Conservation (phyloP, 2,888 invertebrate genomes). For the Spicauda simplicius region DNA sequence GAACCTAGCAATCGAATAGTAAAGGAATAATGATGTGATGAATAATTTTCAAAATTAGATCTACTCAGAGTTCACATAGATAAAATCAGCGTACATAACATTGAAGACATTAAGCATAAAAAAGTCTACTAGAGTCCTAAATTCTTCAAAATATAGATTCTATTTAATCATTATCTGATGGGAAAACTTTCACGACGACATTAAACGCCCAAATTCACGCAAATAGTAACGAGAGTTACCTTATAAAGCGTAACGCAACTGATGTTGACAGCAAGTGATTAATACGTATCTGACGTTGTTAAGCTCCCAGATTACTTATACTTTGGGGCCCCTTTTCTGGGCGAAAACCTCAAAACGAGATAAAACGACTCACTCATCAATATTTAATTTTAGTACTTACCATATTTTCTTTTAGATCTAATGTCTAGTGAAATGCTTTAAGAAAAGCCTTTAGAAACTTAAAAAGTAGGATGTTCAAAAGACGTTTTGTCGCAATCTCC, state of each 20-base stretch:
- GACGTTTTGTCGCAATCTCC: too few relatives aligned
- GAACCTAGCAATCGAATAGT: too few relatives aligned
- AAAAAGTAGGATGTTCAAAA: too few relatives aligned
- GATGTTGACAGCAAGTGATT: conserved; percentile 47
- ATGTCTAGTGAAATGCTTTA: not conserved
- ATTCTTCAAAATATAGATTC: too few relatives aligned
- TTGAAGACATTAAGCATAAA: too few relatives aligned
- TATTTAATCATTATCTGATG: too few relatives aligned
- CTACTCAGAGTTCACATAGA: too few relatives aligned
- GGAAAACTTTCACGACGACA: not conserved
- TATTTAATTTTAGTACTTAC: conserved; percentile 19
- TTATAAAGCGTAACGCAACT: conserved; percentile 37
- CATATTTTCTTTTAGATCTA: not conserved
- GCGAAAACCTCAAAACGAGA: conserved; percentile 35
- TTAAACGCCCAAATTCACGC: conserved; percentile 13
- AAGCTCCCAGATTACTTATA: conserved; percentile 37
- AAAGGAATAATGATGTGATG: too few relatives aligned
- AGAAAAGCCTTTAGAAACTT: too few relatives aligned
- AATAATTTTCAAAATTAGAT: too few relatives aligned
- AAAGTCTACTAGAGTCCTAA: too few relatives aligned
- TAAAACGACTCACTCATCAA: conserved; percentile 27
- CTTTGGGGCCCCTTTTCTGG: conserved; percentile 21
- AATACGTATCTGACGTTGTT: conserved; percentile 43
- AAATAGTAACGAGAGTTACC: conserved; percentile 37
- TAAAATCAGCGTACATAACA: too few relatives aligned